phyloP scores from a whole-genome alignment of 2,113 vertebrate species.

The Delphinus delphis region DNA sequence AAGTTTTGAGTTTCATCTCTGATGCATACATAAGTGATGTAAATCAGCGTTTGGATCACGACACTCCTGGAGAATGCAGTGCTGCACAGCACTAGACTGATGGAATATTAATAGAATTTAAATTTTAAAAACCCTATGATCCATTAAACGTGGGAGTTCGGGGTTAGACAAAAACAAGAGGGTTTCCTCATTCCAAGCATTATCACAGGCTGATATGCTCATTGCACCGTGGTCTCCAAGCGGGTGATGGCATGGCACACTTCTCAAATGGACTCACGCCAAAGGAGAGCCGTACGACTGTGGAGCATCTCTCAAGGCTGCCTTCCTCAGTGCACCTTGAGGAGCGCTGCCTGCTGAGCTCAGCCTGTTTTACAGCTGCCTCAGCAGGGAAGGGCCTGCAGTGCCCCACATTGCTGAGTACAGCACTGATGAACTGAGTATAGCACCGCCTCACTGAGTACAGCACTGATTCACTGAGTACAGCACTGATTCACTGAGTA shows the following conservation, averaged over 20 bases:
- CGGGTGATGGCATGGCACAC: accelerated
- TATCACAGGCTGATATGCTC: too few species aligned
- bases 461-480: not conserved
- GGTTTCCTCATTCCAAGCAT: not conserved
- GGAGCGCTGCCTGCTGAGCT: not conserved
- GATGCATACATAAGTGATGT: accelerated
- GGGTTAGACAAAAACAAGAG: not conserved
- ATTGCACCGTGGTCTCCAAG: too few species aligned
- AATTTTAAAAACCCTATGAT: not conserved
- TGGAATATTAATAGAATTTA: not conserved
- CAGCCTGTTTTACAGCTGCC: not conserved
- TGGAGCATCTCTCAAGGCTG: not conserved
- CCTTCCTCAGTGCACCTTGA: not conserved
- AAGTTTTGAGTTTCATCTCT: not conserved
- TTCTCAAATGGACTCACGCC: not conserved
- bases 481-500: too few species aligned
- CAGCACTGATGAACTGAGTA: not conserved
- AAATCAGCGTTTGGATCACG: not conserved
- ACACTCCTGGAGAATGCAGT: not conserved
- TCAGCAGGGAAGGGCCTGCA: not conserved
- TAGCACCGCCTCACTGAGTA: accelerated
- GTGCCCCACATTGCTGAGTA: not conserved
- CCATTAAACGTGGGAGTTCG: not conserved
- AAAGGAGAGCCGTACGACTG: not conserved
- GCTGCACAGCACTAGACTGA: too few species aligned